These are phyloP conservation scores for Mythimna lalbum DNA, from an alignment of 2,888 invertebrate species.

Conservation along the genomic window DNA sequence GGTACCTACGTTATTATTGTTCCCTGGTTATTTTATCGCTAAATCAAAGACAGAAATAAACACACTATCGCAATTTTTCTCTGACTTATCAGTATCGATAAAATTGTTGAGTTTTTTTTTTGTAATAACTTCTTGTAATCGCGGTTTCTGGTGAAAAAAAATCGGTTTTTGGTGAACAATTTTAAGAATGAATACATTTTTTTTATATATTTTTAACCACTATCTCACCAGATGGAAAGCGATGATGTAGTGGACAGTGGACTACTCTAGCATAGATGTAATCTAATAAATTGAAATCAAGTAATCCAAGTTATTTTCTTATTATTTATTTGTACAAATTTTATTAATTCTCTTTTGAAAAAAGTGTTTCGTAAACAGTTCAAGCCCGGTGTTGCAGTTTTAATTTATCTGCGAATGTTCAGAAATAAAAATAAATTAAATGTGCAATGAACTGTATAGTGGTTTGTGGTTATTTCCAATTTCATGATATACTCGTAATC, in stretches of 20 bases:
- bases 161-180: not conserved
- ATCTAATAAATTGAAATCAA: too few species aligned
- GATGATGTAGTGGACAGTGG: too few species aligned
- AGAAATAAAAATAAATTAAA: not conserved
- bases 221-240: too few species aligned
- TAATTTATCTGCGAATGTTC: too few species aligned
- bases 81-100: conserved; percentile 49
- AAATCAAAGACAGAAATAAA: conserved; percentile 72
- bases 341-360: too few species aligned
- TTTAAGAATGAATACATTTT: not conserved
- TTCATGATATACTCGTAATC: not conserved
- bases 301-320: too few species aligned
- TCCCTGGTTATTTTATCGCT: conserved; percentile 57
- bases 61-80: conserved; percentile 57
- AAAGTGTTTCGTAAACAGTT: not conserved
- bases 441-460: not conserved
- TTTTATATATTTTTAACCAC: too few species aligned
- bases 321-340: too few species aligned
- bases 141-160: too few species aligned
- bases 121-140: conserved; percentile 15
- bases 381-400: not conserved
- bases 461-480: not conserved
- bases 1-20: conserved; percentile 57
- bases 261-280: too few species aligned
- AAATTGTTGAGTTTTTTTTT: conserved; percentile 41